A percentile compares a stretch with the other conserved stretches of the same genome.
Evolutionary conservation across 2,113 vertebrate genomes (phyloP).

Genomic region (Dendrocopos noguchii): DNA sequence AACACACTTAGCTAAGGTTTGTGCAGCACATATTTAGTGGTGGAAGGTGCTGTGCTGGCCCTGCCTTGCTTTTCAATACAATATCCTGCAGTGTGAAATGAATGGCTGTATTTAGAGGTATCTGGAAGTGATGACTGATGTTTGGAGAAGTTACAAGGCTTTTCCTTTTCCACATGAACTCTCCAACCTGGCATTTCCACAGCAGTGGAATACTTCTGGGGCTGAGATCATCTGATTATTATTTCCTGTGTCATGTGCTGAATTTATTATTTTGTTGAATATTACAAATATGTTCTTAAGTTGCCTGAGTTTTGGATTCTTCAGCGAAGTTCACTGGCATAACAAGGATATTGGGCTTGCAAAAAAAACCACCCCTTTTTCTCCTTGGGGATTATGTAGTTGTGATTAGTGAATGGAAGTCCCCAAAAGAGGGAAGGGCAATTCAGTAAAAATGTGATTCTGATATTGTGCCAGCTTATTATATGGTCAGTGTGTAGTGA

Average conservation of each 20-base stretch:
- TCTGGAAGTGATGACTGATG: constrained; percentile 75
- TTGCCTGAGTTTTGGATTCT: constrained; percentile 34
- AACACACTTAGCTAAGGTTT: constrained; percentile 72
- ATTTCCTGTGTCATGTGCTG: constrained; percentile 73
- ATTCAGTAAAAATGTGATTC: neutral
- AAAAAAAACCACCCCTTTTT: neutral
- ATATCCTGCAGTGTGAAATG: constrained; percentile 73
- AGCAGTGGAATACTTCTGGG: constrained; percentile 63
- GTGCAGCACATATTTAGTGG: constrained; percentile 60
- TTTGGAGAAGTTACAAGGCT: constrained; percentile 74
- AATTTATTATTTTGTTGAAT: constrained; percentile 70
- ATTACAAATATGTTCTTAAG: constrained; percentile 50
- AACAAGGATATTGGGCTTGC: neutral
- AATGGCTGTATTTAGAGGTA: constrained; percentile 74
- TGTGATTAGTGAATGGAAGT: constrained; percentile 24
- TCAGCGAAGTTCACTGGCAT: neutral
- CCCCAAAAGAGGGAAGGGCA: neutral
- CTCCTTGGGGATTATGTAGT: neutral
- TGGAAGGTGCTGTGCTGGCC: constrained; percentile 65
- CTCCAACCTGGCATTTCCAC: constrained; percentile 74
- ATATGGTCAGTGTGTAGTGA: neutral
- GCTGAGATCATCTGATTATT: constrained; percentile 76
- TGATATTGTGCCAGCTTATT: neutral
- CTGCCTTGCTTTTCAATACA: constrained; percentile 70
- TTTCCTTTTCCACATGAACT: constrained; percentile 76